Evolutionary conservation across 2,113 vertebrate genomes (phyloP), one percentile per base, ranked within the genome.

Genomic region (Tychaedon coryphoeus): DNA sequence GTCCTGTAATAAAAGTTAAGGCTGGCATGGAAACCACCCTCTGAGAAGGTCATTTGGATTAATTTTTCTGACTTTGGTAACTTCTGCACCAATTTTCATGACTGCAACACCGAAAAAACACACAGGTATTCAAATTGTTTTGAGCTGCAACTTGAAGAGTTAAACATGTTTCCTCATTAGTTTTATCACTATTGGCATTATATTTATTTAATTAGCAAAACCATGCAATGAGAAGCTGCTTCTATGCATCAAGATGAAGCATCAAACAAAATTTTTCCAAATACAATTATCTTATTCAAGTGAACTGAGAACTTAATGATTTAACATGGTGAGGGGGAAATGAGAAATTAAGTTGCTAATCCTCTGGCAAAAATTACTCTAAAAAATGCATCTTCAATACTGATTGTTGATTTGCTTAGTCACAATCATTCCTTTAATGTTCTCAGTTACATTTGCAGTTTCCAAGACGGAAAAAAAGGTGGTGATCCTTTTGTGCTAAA

Each of bases 211-310:
- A 82, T 53, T 85, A 28, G 53, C 45, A 79, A 40, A 88, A 76
- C n/a, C 31, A 72, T 7, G 5, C 92, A 92, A 76, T 54, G 8
- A 75, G 48, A 92, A 88, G 20, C 10, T 94, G 36, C 20, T 92
- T 69, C 61, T 69, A 7, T 76, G 45, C 74, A 92, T 90, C 85
- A 87, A 69, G 66, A 90, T 88, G 74, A 90, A 91, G 62, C 62
- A 79, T 69, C 62, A 88, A 91, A 69, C 28, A 65, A 33, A 2
- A 0, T 42, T 82, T 87, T 94, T 85, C 51, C 40, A 86, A 48
- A 86, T 76, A 31, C 20, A 60, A 85, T 87, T 71, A 78, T 82
- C 38, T 73, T 82, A 53, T 87, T 79, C 45, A 73, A 65, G 36
- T 50, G 24, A 93, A 75, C 19, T 57, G 45, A 82, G 45, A 76